phyloP scores from a whole-genome alignment of 1,140 invertebrate genomes.

The Ostrea edulis region DNA sequence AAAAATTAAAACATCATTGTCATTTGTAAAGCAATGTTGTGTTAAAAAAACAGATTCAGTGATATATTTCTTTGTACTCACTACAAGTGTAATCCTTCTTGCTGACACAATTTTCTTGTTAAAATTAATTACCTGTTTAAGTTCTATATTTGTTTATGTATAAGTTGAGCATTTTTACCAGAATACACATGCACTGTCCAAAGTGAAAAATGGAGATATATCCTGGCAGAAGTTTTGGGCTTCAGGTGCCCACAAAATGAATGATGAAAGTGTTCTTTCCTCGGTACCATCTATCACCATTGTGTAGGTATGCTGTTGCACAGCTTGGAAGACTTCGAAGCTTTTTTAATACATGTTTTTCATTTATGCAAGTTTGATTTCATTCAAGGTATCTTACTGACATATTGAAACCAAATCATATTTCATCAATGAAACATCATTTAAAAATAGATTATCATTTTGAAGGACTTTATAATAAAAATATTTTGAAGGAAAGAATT shows the following conservation, averaged over 20 bases:
- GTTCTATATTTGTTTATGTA: neutral
- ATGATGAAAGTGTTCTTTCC: neutral
- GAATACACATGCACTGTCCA: slow-evolving; percentile 5
- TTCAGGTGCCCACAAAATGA: slow-evolving; percentile 2
- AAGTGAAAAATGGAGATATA: neutral
- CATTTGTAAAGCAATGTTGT: neutral
- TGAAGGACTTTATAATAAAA: too few relatives aligned
- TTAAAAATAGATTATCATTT: too few relatives aligned
- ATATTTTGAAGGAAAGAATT: too few relatives aligned
- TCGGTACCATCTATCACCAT: neutral
- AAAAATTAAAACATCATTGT: too few relatives aligned
- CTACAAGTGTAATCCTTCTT: neutral
- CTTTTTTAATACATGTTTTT: too few relatives aligned
- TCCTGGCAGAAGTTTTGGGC: neutral
- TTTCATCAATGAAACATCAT: too few relatives aligned
- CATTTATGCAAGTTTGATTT: too few relatives aligned
- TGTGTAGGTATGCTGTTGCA: neutral
- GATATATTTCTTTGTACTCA: slow-evolving; percentile 30
- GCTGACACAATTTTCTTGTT: neutral
- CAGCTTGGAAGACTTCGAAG: neutral
- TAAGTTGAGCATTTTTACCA: neutral
- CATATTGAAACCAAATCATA: too few relatives aligned
- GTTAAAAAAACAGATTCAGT: neutral
- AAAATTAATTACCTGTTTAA: slow-evolving; percentile 1
- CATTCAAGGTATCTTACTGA: too few relatives aligned